A percentile compares a stretch with the other conserved stretches of the same genome.
Evolutionary conservation across 2,888 invertebrate genomes (phyloP).

Genomic region (Drosophila maculinotata): DNA sequence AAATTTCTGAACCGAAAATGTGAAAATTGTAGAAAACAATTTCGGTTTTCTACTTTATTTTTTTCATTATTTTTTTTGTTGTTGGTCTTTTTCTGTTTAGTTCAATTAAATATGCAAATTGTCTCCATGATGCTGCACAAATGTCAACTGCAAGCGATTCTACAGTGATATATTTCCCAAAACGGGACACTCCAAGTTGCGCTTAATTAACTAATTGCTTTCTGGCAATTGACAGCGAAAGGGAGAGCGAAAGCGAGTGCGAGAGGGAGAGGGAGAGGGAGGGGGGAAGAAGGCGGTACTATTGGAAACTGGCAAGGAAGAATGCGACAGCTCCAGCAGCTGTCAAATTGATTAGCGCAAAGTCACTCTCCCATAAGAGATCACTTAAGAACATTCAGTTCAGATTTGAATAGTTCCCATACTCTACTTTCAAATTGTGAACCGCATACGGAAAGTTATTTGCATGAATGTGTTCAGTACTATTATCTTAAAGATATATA

Average conservation of each 20-base stretch:
- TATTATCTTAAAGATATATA: no score
- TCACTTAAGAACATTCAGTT: background rate
- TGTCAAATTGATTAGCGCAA: background rate
- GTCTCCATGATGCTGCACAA: slow-evolving; percentile 69
- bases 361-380: slow-evolving; percentile 6
- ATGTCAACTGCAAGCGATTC: slow-evolving; percentile 57
- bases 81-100: slow-evolving; percentile 8
- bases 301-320: no score
- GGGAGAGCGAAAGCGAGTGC: background rate
- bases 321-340: slow-evolving; percentile 2
- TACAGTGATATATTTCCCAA: slow-evolving; percentile 46
- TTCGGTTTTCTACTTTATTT: slow-evolving; percentile 13
- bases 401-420: background rate
- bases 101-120: slow-evolving; percentile 79
- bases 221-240: background rate
- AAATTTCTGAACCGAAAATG: slow-evolving; percentile 2
- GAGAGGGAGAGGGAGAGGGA: background rate
- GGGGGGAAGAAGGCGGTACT: background rate
- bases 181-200: slow-evolving; percentile 61
- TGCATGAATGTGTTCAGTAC: no score
- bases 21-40: slow-evolving; percentile 53
- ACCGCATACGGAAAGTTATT: no score
- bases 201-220: slow-evolving; percentile 75
- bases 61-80: background rate
- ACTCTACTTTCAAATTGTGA: background rate